Conservation (phyloP, 2,888 invertebrate genomes). For the Drosophila peninsularis region DNA sequence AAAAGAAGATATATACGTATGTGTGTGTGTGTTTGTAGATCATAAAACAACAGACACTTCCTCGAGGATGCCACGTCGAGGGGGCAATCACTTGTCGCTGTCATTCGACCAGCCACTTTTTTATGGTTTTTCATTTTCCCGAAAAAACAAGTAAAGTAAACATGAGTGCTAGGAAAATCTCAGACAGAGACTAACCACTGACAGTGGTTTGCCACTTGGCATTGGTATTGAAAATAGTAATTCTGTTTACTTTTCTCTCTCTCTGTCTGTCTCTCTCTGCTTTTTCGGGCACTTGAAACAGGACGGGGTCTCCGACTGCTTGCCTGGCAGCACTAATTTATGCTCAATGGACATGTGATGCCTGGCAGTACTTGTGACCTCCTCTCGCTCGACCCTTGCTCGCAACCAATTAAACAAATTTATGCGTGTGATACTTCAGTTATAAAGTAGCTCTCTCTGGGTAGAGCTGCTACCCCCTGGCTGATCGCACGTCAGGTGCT, state of each 20-base stretch:
- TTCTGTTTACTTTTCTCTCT: constrained; percentile 2
- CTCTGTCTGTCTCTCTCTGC: neutral
- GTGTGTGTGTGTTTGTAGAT: constrained; percentile 16
- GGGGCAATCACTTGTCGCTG: constrained; percentile 67
- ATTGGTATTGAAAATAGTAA: constrained; percentile 15
- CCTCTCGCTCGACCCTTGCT: constrained; percentile 8
- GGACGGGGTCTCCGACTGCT: constrained; percentile 11
- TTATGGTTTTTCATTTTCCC: constrained; percentile 56
- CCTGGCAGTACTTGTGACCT: neutral
- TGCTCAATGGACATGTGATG: constrained; percentile 22
- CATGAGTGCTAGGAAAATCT: constrained; percentile 56
- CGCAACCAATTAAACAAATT: constrained; percentile 51
- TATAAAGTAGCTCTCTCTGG: constrained; percentile 5
- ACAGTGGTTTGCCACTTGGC: constrained; percentile 18
- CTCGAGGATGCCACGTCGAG: constrained; percentile 22
- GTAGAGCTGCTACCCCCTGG: neutral
- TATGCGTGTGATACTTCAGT: constrained; percentile 33
- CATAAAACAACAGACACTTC: constrained; percentile 38
- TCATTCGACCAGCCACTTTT: constrained; percentile 58
- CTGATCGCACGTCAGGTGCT: constrained; percentile 27
- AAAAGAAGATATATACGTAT: neutral
- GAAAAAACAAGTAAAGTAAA: constrained; percentile 43
- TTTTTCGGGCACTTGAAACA: constrained; percentile 57
- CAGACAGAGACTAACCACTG: constrained; percentile 5
- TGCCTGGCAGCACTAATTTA: constrained; percentile 51